phyloP scores from a whole-genome alignment of 2,888 invertebrate genomes.

The Drosophila ustulata region DNA sequence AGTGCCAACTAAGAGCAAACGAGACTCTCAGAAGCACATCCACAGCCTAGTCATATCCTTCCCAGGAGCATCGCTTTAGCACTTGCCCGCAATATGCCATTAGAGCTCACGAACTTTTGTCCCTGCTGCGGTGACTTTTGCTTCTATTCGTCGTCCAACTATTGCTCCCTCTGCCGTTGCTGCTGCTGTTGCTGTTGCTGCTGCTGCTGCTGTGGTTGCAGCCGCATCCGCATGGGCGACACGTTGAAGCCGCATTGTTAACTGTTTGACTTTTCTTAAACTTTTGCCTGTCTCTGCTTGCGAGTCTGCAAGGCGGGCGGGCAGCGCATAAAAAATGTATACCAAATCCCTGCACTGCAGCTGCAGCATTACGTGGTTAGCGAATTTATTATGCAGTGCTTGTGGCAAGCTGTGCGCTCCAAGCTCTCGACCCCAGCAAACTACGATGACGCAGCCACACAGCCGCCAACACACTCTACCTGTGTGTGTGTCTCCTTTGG shows the following conservation, averaged over 20 bases:
- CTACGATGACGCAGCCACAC: constrained; percentile 27
- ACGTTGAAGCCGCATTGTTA: constrained; percentile 81
- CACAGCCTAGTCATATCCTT: constrained; percentile 27
- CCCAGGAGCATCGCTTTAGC: constrained; percentile 56
- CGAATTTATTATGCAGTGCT: constrained; percentile 84
- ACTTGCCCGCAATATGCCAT: constrained; percentile 71
- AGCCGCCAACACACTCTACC: constrained; percentile 60
- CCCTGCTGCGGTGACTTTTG: constrained; percentile 47
- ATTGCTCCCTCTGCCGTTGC: neutral
- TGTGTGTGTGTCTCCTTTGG: neutral
- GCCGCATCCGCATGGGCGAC: constrained; percentile 66
- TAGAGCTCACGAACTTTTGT: constrained; percentile 64
- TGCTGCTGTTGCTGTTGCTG: constrained; percentile 9
- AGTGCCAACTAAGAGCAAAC: constrained; percentile 32
- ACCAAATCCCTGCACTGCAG: constrained; percentile 81
- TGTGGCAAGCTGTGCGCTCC: constrained; percentile 43
- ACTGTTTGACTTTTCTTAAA: constrained; percentile 81
- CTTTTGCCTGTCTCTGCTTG: constrained; percentile 65
- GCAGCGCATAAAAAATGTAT: constrained; percentile 80
- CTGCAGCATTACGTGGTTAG: constrained; percentile 84
- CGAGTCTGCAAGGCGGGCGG: constrained; percentile 64
- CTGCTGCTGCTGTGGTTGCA: constrained; percentile 33
- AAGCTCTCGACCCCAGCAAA: constrained; percentile 1
- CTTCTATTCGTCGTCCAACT: constrained; percentile 7
- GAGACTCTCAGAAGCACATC: constrained; percentile 37